Percentiles rank a stretch among this genome's conserved stretches.
Evolutionary conservation across 2,797 vertebrate species (phyloP).

Genomic region (Pantherophis alleghaniensis): DNA sequence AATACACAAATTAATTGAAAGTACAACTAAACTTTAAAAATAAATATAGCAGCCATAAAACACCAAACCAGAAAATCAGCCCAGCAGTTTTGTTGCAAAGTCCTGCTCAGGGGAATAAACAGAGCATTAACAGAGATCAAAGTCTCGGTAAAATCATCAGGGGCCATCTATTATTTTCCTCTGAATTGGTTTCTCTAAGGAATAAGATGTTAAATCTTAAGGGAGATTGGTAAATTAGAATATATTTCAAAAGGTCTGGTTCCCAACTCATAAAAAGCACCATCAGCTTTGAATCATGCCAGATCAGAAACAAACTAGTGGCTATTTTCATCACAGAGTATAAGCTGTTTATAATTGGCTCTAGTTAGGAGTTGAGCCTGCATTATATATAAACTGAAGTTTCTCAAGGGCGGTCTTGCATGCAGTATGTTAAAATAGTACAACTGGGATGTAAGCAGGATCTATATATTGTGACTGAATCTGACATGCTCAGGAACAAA

Average conservation of each 20-base stretch:
- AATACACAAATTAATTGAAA: not conserved
- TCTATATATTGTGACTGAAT: not conserved
- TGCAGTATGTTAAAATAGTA: not conserved
- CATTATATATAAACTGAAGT: not conserved
- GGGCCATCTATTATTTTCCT: not conserved
- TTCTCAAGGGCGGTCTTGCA: not conserved
- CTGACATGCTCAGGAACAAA: not conserved
- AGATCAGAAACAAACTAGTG: not conserved
- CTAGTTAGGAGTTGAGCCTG: not conserved
- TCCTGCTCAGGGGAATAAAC: not conserved
- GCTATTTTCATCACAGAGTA: not conserved
- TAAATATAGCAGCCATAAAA: not conserved
- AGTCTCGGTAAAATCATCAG: not conserved
- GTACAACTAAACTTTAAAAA: not conserved
- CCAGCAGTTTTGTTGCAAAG: not conserved
- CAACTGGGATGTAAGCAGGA: not conserved
- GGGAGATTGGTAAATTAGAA: not conserved
- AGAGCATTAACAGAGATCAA: not conserved
- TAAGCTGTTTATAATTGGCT: not conserved
- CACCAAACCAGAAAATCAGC: not conserved
- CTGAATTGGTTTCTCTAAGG: not conserved
- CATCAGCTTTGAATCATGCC: not conserved
- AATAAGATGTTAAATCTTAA: not conserved
- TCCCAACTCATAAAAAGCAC: not conserved
- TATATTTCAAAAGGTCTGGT: not conserved